Conservation (phyloP, 2,888 invertebrate genomes). For the Campopleginae sp. region DNA sequence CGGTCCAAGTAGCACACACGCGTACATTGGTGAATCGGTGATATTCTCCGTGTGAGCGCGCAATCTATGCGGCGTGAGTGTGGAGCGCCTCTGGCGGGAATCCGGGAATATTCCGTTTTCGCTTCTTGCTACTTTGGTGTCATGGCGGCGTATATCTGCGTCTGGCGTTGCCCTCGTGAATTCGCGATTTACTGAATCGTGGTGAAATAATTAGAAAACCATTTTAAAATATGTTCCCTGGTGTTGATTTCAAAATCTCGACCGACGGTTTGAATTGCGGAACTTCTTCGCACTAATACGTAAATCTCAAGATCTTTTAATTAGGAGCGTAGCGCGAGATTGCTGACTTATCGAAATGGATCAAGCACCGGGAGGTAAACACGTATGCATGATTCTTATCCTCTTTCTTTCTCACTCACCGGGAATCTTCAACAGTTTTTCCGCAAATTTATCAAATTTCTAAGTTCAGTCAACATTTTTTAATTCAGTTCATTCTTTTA, state of each 20-base stretch:
- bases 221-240: slow-evolving; percentile 71
- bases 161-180: slow-evolving; percentile 73
- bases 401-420: slow-evolving; percentile 34
- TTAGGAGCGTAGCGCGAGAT: slow-evolving; percentile 22
- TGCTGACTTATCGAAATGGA: slow-evolving; percentile 75
- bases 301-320: slow-evolving; percentile 15
- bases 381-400: slow-evolving; percentile 39
- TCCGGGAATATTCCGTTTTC: slow-evolving; percentile 23
- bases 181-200: slow-evolving; percentile 27
- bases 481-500: not conserved
- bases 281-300: slow-evolving; percentile 59
- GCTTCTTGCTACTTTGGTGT: slow-evolving; percentile 26
- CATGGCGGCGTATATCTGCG: slow-evolving; percentile 71
- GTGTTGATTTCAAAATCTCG: slow-evolving; percentile 46
- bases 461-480: not conserved
- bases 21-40: not conserved
- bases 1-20: not conserved
- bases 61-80: not conserved
- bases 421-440: slow-evolving; percentile 25
- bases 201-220: slow-evolving; percentile 17
- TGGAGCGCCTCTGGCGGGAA: slow-evolving; percentile 63
- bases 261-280: slow-evolving; percentile 43
- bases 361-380: slow-evolving; percentile 82
- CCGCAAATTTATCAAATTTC: not conserved
- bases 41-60: not conserved